These are phyloP conservation scores for Nebria brevicollis DNA, from an alignment of 2,888 invertebrate species.

Conservation along the genomic window DNA sequence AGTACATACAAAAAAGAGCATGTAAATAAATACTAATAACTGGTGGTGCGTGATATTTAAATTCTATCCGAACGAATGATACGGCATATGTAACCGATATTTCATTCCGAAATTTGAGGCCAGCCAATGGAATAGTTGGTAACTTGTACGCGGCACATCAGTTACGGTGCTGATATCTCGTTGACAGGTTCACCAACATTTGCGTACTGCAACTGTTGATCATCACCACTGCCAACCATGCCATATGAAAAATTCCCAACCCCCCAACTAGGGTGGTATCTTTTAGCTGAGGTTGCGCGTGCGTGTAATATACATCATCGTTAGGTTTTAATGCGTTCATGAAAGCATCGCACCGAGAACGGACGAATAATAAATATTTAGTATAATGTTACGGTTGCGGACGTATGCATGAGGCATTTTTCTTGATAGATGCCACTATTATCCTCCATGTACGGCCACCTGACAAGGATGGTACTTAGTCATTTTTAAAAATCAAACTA, in stretches of 20 bases:
- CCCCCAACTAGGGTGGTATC: neutral
- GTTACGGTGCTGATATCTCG: constrained; percentile 33
- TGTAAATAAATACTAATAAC: constrained; percentile 11
- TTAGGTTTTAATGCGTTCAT: constrained; percentile 37
- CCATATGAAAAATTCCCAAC: neutral
- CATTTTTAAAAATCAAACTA: too few species aligned
- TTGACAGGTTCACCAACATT: constrained; percentile 38
- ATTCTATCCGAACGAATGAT: constrained; percentile 10
- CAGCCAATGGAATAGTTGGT: constrained; percentile 29
- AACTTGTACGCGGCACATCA: constrained; percentile 28
- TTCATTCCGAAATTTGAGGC: constrained; percentile 23
- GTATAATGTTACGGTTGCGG: constrained; percentile 23
- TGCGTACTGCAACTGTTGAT: constrained; percentile 33
- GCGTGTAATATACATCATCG: constrained; percentile 31
- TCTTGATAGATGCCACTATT: constrained; percentile 34
- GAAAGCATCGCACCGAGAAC: constrained; percentile 19
- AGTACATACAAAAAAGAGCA: neutral
- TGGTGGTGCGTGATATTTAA: constrained; percentile 13
- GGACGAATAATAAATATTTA: constrained; percentile 42
- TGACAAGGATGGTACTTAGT: too few species aligned
- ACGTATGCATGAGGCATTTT: constrained; percentile 20
- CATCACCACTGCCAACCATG: neutral
- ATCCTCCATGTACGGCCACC: neutral
- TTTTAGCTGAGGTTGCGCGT: constrained; percentile 2
- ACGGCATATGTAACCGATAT: constrained; percentile 27